Base-by-base conservation (phyloP, 2,888 invertebrate species). In the Saturnia pavonia region DNA sequence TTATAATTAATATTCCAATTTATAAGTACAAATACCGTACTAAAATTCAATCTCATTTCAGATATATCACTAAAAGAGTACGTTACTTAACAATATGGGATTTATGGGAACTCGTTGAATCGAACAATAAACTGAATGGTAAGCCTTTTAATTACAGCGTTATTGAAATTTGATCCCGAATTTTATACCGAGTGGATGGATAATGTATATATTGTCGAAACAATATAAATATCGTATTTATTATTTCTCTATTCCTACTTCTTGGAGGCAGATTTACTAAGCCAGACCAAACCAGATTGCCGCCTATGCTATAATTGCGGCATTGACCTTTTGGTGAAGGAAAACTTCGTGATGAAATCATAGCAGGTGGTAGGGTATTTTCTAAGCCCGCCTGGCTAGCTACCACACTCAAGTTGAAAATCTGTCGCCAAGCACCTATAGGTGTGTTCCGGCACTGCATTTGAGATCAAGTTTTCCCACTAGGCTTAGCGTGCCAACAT, bases 41-140 rank as follows among this genome's bases (percentile, higher is more conserved):
- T n/a, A 65, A 40, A 65, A 65, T 34, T 65, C 8, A 65, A n/a
- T 40, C 19, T 65, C 11, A 65, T 12, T 40, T 40, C 65, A 34
- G n/a, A 40, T n/a, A 40, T 40, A 6, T 65, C n/a, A 40, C 16
- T 27, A 63, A 63, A 27, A 57, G 16, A 48, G 34, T 63, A 34
- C 14, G 12, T 34, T 63, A 27, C 40, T 40, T 65, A 40, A 40
- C 65, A 70, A 67, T 67, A 51, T 7, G 25, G 40, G 51, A 73
- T 72, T 72, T 70, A 77, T 73, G 73, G 63, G 69, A 75, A 73
- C 66, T 67, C 74, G 72, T 74, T 74, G 75, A 76, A 77, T 75
- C 74, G 75, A 74, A 75, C 71, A 74, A 75, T 78, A 76, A 81
- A 80, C 80, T 79, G 77, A 76, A 77, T 76, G 73, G 76, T 76